Evolutionary conservation across 1,140 invertebrate genomes (phyloP), one percentile per base, ranked within the genome.

Genomic region (Procambarus clarkii): DNA sequence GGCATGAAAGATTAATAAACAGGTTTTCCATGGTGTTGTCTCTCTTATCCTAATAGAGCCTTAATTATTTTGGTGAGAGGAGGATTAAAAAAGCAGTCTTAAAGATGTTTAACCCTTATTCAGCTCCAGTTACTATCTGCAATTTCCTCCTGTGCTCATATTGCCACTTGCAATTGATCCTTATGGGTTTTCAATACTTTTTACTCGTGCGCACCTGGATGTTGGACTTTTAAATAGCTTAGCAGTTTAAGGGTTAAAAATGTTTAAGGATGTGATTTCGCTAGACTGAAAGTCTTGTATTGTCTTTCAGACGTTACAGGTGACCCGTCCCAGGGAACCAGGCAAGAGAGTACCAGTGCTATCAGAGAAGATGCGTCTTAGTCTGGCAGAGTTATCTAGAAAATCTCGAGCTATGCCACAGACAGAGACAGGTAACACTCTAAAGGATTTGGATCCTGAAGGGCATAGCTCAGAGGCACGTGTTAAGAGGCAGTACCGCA

Each of bases 321-420:
- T 90, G 79, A 83, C 88, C 34, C 88, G 88, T 7, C 79, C 88
- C n/a, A 74, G 88, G 60, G 79, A 83, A 69, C 79, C 79, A 44
- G 88, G 88, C 79, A 90, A 90, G 88, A 80, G 88, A 83, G 88
- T 90, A 45, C 88, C 79, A 21, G 88, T 90, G 24, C 80, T 84
- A 8, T 90, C 88, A 44, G 79, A 83, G 81, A 90, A 83, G 88
- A 90, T 90, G 88, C 88, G 88, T 13, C 88, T 74, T 2, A 83
- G 88, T 77, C 46, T 90, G 50, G 88, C 88, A 3, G 88, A 90
- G 45, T 24, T 90, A 24, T 90, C 88, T 3, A 80, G 71, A 54
- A 83, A 83, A 54, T 83, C 69, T 8, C 78, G 78, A 54, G 74
- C 86, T 54, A 18, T 88, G 58, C 77, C 86, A 13, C 77, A 64